Conservation (phyloP, 2,888 invertebrate genomes). For the Ferdinandea cuprea region DNA sequence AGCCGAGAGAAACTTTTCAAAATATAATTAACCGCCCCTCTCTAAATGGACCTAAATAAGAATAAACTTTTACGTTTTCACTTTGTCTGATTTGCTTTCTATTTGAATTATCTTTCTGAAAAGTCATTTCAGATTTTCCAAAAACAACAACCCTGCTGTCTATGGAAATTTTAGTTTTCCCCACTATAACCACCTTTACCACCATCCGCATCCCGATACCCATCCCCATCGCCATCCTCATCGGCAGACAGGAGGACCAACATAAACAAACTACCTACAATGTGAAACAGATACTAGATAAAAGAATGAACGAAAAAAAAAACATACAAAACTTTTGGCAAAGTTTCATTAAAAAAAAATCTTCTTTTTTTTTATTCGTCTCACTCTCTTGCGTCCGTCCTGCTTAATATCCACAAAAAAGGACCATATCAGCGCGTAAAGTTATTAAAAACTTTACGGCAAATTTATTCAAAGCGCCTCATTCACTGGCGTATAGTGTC, state of each 20-base stretch:
- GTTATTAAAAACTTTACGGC: conserved; percentile 70
- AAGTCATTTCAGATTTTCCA: conserved; percentile 34
- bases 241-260: conserved; percentile 5
- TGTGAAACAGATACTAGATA: conserved; percentile 44
- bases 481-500: conserved; percentile 46
- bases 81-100: conserved; percentile 35
- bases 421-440: conserved; percentile 66
- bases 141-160: conserved; percentile 8
- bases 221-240: background rate
- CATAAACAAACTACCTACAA: conserved; percentile 61
- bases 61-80: conserved; percentile 49
- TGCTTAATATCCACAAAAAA: conserved; percentile 60
- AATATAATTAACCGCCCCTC: conserved; percentile 59
- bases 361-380: conserved; percentile 12
- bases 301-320: conserved; percentile 5
- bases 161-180: conserved; percentile 40
- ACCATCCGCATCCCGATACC: too few relatives aligned
- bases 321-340: conserved; percentile 49
- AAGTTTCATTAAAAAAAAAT: conserved; percentile 62
- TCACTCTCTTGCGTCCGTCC: conserved; percentile 21
- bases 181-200: too few relatives aligned
- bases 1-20: conserved; percentile 43
- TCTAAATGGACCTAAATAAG: conserved; percentile 50
- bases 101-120: conserved; percentile 59
- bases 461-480: conserved; percentile 67